Evolutionary conservation across 2,888 invertebrate genomes (phyloP), one percentile per base, ranked within the genome.

Genomic region (Tiphia femorata): DNA sequence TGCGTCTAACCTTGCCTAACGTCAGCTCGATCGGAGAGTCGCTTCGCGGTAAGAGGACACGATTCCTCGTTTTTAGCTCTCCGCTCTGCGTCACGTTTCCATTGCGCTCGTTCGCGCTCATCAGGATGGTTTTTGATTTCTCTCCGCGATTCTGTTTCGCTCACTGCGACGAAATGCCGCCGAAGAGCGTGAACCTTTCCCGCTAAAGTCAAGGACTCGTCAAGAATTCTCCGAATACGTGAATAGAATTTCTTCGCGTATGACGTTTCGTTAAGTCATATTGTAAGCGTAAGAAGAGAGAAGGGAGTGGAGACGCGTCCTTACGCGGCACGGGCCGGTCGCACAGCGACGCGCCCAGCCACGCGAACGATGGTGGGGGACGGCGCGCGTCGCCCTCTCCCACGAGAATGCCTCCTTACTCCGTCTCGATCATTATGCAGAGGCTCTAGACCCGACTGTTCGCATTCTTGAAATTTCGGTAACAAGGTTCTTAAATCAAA

Each of bases 371-470:
- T 55, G 58, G 70, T 57, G 66, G 68, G 70, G 70, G 67, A 62
- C 60, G 72, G 72, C 77, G 75, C 66, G 70, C 68, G 76, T 68
- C 76, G 55, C 49, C 42, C 67, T 64, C 73, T 70, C 62, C 61
- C 62, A 50, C 44, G 53, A 50, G 54, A 47, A 47, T 38, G 55
- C 53, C 44, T 62, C 42, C 53, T 55, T 62, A 53, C 41, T 49
- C 62, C 27, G 49, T 44, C 53, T 37, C 50, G n/a, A 37, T 47
- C 49, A n/a, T n/a, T n/a, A n/a, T n/a, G n/a, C n/a, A n/a, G n/a
- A 38, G 49, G 21, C 12, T 17, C 37, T 40, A 40, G 21, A 17
- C 46, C 41, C 38, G 56, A 29, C 47, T 29, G 49, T 49, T 59
- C 54, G 53, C 67, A 69, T 72, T 75, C 67, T 62, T 44, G 47